Evolutionary conservation across 2,888 invertebrate genomes (phyloP), one percentile per base, ranked within the genome.

Genomic region (Hylaea fasciaria): DNA sequence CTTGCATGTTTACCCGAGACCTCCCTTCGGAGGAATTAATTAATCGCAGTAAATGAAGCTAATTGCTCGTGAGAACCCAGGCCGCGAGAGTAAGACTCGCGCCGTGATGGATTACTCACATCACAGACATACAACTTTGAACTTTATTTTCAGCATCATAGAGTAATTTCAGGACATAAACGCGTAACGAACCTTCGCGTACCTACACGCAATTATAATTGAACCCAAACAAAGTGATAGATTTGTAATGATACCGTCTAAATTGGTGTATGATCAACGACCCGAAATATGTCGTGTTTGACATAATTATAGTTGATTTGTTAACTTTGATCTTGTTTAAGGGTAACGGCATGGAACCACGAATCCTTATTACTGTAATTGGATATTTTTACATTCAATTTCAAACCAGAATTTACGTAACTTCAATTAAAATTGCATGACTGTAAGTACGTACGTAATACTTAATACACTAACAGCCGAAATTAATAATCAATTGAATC

Each of bases 11-110:
- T 78, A 76, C 70, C 58, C 66, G 66, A 68, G 70, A 62, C 65
- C 71, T 74, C 71, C 74, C 77, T 76, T 68, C 68, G 66, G 72
- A 66, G 70, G 68, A 77, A 82, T 79, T 85, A 85, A 86, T 86
- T 86, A 83, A 81, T 81, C 69, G 70, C 69, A 80, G 76, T 76
- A 75, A 83, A 85, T 76, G 79, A 73, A 80, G 73, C 74, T 81
- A 85, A 85, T 85, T 82, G 78, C 71, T 71, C 75, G 77, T 77
- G 76, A 77, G 77, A 72, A 72, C 72, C 67, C 66, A 63, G 52
- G 61, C 55, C 66, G 62, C 63, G 64, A 60, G 70, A 59, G 64
- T n/a, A 62, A 66, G 66, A 68, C 64, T 67, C 64, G 57, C 69
- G 58, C 73, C 71, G 72, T 73, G 71, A 77, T 70, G 71, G 72